A percentile compares a stretch with the other conserved stretches of the same genome.
These are phyloP conservation scores for Lasioglossum marginatum DNA, from an alignment of 2,888 invertebrate genomes.

Conservation along the genomic window DNA sequence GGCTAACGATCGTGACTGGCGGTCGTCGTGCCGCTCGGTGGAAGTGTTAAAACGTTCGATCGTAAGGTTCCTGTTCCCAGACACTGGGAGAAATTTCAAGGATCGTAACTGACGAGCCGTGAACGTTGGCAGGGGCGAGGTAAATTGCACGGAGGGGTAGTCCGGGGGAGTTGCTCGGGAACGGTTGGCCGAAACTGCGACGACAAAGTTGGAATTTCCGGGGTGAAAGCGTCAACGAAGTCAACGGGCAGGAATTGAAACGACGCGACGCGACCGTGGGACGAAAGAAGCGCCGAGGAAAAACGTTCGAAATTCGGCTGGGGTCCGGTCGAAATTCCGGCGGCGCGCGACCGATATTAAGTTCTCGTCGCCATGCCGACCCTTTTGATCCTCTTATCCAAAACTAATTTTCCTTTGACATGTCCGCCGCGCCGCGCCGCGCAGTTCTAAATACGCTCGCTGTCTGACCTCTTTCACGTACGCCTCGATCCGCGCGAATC, in stretches of 20 bases:
- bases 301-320: neutral
- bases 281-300: neutral
- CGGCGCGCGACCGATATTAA: constrained; percentile 53
- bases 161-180: neutral
- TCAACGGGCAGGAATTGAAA: constrained; percentile 58
- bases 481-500: constrained; percentile 30
- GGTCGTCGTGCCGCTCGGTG: constrained; percentile 10
- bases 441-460: constrained; percentile 55
- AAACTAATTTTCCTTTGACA: constrained; percentile 68
- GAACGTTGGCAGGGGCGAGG: constrained; percentile 46
- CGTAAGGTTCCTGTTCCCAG: constrained; percentile 42
- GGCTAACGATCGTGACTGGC: constrained; percentile 57
- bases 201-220: constrained; percentile 62
- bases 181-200: constrained; percentile 25
- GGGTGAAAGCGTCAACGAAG: constrained; percentile 56
- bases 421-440: constrained; percentile 5
- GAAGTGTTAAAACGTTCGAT: constrained; percentile 60
- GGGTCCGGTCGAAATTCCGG: constrained; percentile 22
- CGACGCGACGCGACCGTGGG: neutral
- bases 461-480: constrained; percentile 51
- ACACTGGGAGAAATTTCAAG: constrained; percentile 57
- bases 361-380: constrained; percentile 20
- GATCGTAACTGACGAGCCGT: constrained; percentile 53
- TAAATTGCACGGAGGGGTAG: constrained; percentile 53
- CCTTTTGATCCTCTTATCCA: constrained; percentile 61